Evolutionary conservation across 2,113 vertebrate genomes (phyloP), one percentile per base, ranked within the genome.

Genomic region (Lepisosteus oculatus): DNA sequence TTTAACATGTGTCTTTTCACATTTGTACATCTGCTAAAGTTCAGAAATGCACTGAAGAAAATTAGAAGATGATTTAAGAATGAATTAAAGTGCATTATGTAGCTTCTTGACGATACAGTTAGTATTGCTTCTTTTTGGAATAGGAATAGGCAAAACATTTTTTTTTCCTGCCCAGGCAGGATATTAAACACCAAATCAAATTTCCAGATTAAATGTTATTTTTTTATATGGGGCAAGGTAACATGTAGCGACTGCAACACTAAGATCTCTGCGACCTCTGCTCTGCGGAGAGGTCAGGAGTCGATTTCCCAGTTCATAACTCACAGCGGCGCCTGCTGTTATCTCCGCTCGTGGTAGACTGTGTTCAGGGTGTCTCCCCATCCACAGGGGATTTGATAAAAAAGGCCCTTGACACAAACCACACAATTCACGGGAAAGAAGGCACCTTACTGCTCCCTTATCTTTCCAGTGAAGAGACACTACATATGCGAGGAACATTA

Each of bases 221-320:
- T 29, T 29, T 29, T 29, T 29, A 29, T 29, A 29, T 29, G 29
- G 29, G 29, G 29, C 29, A 29, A 29, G 29, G 29, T 29, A 29
- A 29, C 29, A 29, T 29, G 29, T 29, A 29, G 29, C 29, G 29
- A 29, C 29, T 29, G 55, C 43, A 66, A 51, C 64, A 13, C 15
- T 14, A 42, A 6, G 11, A 12, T 29, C 43, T 8, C n/a, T 54
- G 3, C 55, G 61, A 61, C 68, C 61, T 70, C 64, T 69, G 61
- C 57, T 56, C 54, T 61, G 54, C 44, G 12, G 17, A 75, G 54
- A 55, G 68, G 55, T 70, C 68, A 43, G 13, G 63, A 69, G 73
- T 69, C 63, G 66, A 69, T 66, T 65, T 70, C 54, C 73, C 43
- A 44, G 68, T 56, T 70, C 62, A 65, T 75, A 70, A 66, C 55